Evolutionary conservation across 2,113 vertebrate genomes (phyloP), one percentile per base, ranked within the genome.

Genomic region (Antechinus stuartii): DNA sequence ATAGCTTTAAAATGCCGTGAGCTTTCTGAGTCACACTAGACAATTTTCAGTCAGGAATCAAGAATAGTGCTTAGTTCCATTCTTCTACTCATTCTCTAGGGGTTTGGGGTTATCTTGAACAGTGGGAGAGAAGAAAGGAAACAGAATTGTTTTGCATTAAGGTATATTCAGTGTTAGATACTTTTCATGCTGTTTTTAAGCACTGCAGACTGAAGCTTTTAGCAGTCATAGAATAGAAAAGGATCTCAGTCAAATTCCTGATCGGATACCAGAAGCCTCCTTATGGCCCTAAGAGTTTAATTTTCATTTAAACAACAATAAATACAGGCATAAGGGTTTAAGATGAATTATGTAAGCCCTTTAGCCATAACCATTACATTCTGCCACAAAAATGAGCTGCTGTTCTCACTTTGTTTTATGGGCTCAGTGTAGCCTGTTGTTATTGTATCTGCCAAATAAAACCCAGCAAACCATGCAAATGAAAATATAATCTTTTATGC

Each of bases 331-430:
- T 97, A 98, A 98, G 98, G 97, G 97, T 98, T 98, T 98, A 98
- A 98, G 98, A 98, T 98, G 97, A 99, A 98, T 98, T 98, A 98
- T 98, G 97, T 96, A 98, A 98, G 98, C 97, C 98, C 96, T 97
- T 98, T 98, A 98, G 98, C 98, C 97, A 97, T 94, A 98, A 98
- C 97, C 96, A 97, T 98, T 98, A 97, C 93, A 96, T 98, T 98
- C 98, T 98, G 98, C 97, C 97, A 98, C 98, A 98, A 98, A 98
- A 99, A 98, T 76, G 98, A 98, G 98, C 98, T 98, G 98, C 98
- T 98, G 98, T 97, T 98, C 98, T 98, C 98, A 98, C 98, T 99
- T 98, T 98, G 98, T 98, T 99, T 99, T 98, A 99, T 98, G 97
- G 97, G 97, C 96, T 98, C 96, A 22, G 95, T 54, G 61, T 98